Evolutionary conservation across 1,140 invertebrate genomes (phyloP).

Genomic region (Dendroctonus ponderosae): DNA sequence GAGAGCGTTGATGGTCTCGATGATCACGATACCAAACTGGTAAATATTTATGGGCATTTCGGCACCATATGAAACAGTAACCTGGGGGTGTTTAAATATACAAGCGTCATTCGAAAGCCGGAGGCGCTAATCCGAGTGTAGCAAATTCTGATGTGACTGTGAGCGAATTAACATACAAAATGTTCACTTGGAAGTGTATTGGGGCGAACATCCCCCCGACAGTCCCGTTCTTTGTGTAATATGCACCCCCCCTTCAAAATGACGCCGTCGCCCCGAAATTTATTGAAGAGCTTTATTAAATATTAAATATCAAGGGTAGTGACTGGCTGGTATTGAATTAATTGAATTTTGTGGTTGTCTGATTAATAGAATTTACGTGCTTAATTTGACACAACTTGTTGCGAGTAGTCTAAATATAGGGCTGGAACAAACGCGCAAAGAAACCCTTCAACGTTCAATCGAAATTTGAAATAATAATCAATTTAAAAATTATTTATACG

Average conservation of each 20-base stretch:
- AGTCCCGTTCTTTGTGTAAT: not conserved
- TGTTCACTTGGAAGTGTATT: constrained; percentile 2
- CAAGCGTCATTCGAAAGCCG: not conserved
- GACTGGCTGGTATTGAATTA: not conserved
- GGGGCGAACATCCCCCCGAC: not conserved
- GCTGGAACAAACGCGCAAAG: no score
- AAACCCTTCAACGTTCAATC: no score
- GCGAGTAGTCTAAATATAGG: no score
- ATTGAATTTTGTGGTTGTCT: not conserved
- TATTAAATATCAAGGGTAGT: constrained; percentile 1
- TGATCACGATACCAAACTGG: no score
- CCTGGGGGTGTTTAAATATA: not conserved
- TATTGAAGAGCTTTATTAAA: constrained; percentile 4
- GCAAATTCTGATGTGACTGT: constrained; percentile 1
- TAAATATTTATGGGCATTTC: no score
- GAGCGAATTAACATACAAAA: constrained; percentile 3
- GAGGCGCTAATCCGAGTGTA: constrained; percentile 1
- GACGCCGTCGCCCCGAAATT: not conserved
- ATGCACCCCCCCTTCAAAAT: not conserved
- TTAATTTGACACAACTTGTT: no score
- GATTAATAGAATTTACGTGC: not conserved
- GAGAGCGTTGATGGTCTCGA: not conserved
- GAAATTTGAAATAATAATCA: no score
- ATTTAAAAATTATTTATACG: no score
- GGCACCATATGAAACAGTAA: no score